phyloP scores from a whole-genome alignment of 2,888 invertebrate species.

The Volucella zonaria region DNA sequence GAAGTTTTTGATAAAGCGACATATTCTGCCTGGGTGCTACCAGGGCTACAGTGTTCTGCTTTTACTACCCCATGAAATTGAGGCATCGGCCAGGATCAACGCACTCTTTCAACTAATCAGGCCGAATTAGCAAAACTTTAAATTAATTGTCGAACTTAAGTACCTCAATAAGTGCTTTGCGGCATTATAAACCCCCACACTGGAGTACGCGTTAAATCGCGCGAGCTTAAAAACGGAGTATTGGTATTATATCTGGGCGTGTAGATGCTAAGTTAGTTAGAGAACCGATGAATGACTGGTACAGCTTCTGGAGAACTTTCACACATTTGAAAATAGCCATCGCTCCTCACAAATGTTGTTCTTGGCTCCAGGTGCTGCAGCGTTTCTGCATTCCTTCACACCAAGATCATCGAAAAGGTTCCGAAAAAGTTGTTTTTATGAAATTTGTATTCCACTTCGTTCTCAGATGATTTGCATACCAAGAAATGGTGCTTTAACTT shows the following conservation, averaged over 20 bases:
- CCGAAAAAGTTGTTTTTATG: not conserved
- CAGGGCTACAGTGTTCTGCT: not conserved
- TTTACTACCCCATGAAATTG: not conserved
- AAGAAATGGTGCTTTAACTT: too few relatives aligned
- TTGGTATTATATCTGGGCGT: conserved; percentile 25
- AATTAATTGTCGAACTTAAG: not conserved
- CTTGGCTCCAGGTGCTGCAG: not conserved
- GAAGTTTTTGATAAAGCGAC: not conserved
- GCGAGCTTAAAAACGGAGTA: not conserved
- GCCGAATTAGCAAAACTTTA: too few relatives aligned
- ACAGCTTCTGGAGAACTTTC: conserved; percentile 14
- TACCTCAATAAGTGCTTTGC: not conserved
- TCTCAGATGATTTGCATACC: too few relatives aligned
- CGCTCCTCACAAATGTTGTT: not conserved
- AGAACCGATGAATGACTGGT: conserved; percentile 20
- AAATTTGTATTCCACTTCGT: too few relatives aligned
- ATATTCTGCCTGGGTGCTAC: not conserved
- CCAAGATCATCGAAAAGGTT: not conserved
- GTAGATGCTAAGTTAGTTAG: not conserved
- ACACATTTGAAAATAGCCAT: not conserved
- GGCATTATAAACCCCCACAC: too few relatives aligned
- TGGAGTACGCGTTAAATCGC: not conserved
- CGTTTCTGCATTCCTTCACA: conserved; percentile 8
- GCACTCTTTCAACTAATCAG: too few relatives aligned
- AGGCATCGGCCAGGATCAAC: not conserved